phyloP scores from a whole-genome alignment of 2,888 invertebrate species.

The Erannis defoliaria region DNA sequence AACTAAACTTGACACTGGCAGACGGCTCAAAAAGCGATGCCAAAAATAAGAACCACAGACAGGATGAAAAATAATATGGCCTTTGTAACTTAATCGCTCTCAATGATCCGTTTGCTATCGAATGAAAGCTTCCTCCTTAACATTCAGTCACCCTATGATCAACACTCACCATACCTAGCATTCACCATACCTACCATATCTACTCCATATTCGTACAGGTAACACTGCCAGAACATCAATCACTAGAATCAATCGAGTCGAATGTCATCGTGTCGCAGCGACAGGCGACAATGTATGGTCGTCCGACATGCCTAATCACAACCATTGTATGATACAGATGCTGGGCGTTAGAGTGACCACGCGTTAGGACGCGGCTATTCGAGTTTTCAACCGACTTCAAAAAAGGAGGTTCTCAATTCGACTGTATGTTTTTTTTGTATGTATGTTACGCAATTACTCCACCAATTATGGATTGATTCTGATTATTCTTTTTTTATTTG shows the following conservation, averaged over 20 bases:
- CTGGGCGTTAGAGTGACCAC: slow-evolving; percentile 55
- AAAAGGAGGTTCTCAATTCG: too few relatives aligned
- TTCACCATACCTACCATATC: not conserved
- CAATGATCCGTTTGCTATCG: too few relatives aligned
- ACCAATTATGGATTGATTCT: too few relatives aligned
- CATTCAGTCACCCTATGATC: not conserved
- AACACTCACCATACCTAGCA: not conserved
- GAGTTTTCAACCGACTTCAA: too few relatives aligned
- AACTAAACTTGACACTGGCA: too few relatives aligned
- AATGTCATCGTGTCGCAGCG: slow-evolving; percentile 29
- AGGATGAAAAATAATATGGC: too few relatives aligned
- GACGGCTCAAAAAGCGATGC: too few relatives aligned
- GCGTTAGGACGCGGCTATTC: not conserved
- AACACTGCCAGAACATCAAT: slow-evolving; percentile 1
- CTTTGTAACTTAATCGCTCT: too few relatives aligned
- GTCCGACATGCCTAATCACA: slow-evolving; percentile 76
- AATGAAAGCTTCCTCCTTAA: not conserved
- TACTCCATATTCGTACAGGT: slow-evolving; percentile 7
- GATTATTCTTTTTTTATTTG: too few relatives aligned
- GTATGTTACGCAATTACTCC: too few relatives aligned
- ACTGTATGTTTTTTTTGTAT: too few relatives aligned
- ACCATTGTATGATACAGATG: slow-evolving; percentile 76
- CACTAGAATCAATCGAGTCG: slow-evolving; percentile 18
- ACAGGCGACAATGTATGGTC: slow-evolving; percentile 52
- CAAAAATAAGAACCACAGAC: too few relatives aligned